Evolutionary conservation across 1,140 invertebrate genomes (phyloP).

Genomic region (Scaptodrosophila lebanonensis): DNA sequence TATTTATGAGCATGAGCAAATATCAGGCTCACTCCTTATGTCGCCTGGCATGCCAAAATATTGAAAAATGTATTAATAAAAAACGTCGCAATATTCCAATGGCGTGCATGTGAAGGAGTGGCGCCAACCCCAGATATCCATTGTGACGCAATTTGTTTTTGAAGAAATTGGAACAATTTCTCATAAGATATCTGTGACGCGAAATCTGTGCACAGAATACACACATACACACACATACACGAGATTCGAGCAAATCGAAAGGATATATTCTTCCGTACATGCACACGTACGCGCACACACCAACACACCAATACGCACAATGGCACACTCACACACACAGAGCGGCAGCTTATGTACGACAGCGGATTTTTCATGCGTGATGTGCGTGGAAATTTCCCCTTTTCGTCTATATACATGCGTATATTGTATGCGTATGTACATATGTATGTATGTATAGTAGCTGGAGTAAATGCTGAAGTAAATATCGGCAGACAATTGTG

Average conservation of each 20-base stretch:
- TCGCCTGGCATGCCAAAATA: too few relatives aligned
- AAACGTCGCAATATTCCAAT: too few relatives aligned
- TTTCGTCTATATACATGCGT: constrained; percentile 12
- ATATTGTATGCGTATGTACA: constrained; percentile 1
- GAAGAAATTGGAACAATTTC: constrained; percentile 39
- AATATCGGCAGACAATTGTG: constrained; percentile 6
- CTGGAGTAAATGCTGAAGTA: constrained; percentile 14
- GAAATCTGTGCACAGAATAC: constrained; percentile 21
- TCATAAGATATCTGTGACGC: constrained; percentile 36
- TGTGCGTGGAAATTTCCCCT: constrained; percentile 67
- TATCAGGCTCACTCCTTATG: too few relatives aligned
- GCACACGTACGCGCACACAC: constrained; percentile 6
- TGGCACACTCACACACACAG: not conserved
- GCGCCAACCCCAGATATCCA: too few relatives aligned
- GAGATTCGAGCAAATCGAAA: constrained; percentile 11
- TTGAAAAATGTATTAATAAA: too few relatives aligned
- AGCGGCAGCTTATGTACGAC: constrained; percentile 27
- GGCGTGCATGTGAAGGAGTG: constrained; percentile 13
- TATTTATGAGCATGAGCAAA: too few relatives aligned
- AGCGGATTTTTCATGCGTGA: constrained; percentile 59
- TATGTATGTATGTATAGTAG: constrained; percentile 19
- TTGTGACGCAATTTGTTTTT: constrained; percentile 40
- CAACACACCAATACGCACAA: not conserved
- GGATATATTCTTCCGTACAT: constrained; percentile 22
- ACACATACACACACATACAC: constrained; percentile 2